Conservation (phyloP, 2,888 invertebrate species). For the Metacarcinus magister region DNA sequence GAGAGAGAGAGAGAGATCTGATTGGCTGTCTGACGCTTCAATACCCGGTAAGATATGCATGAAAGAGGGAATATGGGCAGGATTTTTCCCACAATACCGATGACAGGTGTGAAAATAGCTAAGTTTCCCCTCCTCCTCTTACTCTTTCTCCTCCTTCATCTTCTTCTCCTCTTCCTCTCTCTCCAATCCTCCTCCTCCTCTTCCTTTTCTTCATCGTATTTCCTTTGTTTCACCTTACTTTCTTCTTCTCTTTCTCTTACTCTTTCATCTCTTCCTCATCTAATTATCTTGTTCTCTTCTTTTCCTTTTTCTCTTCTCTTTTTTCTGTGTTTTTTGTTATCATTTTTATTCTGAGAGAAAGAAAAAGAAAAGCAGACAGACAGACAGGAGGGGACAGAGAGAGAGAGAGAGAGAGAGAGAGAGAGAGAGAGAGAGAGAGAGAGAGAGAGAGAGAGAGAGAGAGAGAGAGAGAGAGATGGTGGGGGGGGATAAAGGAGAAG, state of each 20-base stretch:
- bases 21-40: too few species aligned
- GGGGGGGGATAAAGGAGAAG: background rate
- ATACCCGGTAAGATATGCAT: too few species aligned
- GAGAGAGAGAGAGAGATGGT: background rate
- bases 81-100: background rate
- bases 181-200: background rate
- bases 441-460: slow-evolving; percentile 29
- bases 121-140: background rate
- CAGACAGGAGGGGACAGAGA: too few species aligned
- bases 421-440: slow-evolving; percentile 27
- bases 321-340: background rate
- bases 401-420: background rate
- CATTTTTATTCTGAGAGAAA: too few species aligned
- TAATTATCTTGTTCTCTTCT: background rate
- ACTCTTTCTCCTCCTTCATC: background rate
- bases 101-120: slow-evolving; percentile 3
- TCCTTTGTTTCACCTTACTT: too few species aligned
- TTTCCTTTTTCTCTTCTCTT: background rate
- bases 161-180: background rate
- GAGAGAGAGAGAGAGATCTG: background rate
- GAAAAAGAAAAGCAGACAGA: too few species aligned
- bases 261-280: too few species aligned
- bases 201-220: background rate
- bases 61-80: background rate
- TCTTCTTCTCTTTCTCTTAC: too few species aligned